Evolutionary conservation across 2,113 vertebrate genomes (phyloP).

Genomic region (Recurvirostra avosetta): DNA sequence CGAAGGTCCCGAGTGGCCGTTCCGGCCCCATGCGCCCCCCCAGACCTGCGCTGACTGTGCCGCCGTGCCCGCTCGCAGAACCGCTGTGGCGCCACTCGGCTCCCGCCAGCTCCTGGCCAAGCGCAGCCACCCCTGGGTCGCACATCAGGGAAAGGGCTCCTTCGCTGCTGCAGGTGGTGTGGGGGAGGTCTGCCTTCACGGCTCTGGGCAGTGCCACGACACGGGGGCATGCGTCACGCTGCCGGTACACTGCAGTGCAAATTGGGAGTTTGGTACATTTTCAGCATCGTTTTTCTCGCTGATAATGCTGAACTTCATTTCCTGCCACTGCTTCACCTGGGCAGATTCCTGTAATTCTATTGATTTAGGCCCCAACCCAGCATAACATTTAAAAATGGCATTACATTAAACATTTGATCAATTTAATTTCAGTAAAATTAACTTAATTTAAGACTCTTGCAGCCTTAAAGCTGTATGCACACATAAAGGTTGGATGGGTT

Average conservation of each 20-base stretch:
- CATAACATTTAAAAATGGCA: background rate
- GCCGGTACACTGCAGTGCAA: fast-evolving
- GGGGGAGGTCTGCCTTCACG: too few species aligned
- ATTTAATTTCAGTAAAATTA: constrained; percentile 1
- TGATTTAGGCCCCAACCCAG: background rate
- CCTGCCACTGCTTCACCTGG: background rate
- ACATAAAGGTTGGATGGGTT: background rate
- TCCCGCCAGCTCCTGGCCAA: too few species aligned
- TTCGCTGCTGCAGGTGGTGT: too few species aligned
- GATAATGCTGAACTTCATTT: background rate
- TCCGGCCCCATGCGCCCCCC: too few species aligned
- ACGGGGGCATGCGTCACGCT: fast-evolving
- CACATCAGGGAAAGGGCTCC: too few species aligned
- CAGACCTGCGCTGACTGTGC: too few species aligned
- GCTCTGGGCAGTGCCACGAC: fast-evolving
- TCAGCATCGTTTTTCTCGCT: background rate
- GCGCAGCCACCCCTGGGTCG: too few species aligned
- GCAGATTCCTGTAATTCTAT: background rate
- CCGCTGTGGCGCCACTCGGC: too few species aligned
- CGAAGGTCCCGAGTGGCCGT: too few species aligned
- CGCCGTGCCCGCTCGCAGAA: too few species aligned
- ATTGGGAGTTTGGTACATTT: background rate
- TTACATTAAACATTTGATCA: background rate
- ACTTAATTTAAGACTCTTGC: background rate
- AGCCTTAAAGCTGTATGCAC: background rate